A percentile compares a stretch with the other conserved stretches of the same genome.
Evolutionary conservation across 2,113 vertebrate species (phyloP).

Genomic region (Thalassoma bifasciatum): DNA sequence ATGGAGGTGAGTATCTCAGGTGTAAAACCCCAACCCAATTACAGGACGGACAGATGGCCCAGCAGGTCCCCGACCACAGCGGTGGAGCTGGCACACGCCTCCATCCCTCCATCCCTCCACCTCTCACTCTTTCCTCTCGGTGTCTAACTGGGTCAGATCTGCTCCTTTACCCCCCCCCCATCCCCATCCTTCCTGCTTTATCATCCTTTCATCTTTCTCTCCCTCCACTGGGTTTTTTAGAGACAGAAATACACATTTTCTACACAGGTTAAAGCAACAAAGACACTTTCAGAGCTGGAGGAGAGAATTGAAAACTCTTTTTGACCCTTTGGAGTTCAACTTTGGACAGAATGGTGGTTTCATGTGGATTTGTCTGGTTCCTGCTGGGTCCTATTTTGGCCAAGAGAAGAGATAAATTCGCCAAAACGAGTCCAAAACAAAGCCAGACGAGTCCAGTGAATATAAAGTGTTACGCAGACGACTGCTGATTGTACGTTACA

Average conservation of each 20-base stretch:
- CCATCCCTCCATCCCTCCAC: slow-evolving; percentile 23
- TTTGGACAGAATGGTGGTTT: slow-evolving; percentile 23
- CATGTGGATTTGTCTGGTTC: slow-evolving; percentile 22
- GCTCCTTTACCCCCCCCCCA: slow-evolving; percentile 48
- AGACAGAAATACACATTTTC: neutral
- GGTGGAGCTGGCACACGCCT: slow-evolving; percentile 55
- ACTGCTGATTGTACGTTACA: too few relatives aligned
- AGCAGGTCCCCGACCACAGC: slow-evolving; percentile 73
- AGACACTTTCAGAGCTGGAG: slow-evolving; percentile 6
- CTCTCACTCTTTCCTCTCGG: slow-evolving; percentile 28
- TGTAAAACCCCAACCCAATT: slow-evolving; percentile 85
- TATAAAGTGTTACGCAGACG: too few relatives aligned
- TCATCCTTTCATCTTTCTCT: slow-evolving; percentile 37
- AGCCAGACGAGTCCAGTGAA: too few relatives aligned
- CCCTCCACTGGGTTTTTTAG: slow-evolving; percentile 13
- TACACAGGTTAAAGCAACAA: too few relatives aligned
- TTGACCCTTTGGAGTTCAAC: neutral
- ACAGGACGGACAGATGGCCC: slow-evolving; percentile 81
- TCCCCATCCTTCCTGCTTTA: slow-evolving; percentile 37
- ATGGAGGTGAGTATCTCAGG: slow-evolving; percentile 68
- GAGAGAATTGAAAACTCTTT: neutral
- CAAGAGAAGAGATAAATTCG: slow-evolving; percentile 53
- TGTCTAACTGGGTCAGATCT: slow-evolving; percentile 73
- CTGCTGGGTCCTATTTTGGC: slow-evolving; percentile 41
- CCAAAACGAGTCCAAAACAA: slow-evolving; percentile 22